phyloP scores from a whole-genome alignment of 2,113 vertebrate species.

The Antechinus flavipes region DNA sequence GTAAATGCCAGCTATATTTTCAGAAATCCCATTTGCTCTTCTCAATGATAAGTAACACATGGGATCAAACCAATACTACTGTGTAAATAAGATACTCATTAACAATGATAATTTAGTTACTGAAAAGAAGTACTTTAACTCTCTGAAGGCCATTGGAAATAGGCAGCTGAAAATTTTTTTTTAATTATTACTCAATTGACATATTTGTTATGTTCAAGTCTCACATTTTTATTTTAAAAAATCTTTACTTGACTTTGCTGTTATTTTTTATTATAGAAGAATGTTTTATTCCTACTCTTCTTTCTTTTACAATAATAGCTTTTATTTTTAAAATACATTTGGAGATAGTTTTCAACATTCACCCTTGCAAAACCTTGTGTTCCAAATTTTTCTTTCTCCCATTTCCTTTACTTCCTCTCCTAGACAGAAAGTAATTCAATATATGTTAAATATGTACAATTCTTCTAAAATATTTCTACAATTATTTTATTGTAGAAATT shows the following conservation, averaged over 20 bases:
- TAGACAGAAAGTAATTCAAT: too few species aligned
- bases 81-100: background rate
- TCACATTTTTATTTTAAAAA: background rate
- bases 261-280: too few species aligned
- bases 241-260: background rate
- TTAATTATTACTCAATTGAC: background rate
- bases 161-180: background rate
- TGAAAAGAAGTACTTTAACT: background rate
- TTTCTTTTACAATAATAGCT: too few species aligned
- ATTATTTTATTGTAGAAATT: too few species aligned
- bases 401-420: too few species aligned
- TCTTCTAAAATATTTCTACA: too few species aligned
- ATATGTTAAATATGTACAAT: too few species aligned
- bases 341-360: too few species aligned
- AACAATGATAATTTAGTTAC: background rate
- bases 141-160: background rate
- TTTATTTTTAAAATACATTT: too few species aligned
- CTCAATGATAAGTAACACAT: background rate
- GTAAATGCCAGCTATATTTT: background rate
- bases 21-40: background rate
- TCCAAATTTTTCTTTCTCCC: too few species aligned
- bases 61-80: background rate
- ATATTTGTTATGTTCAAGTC: background rate
- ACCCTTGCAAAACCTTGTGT: too few species aligned
- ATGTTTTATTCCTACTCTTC: too few species aligned